phyloP scores from a whole-genome alignment of 2,888 invertebrate species.

The Drosophila ustulata region DNA sequence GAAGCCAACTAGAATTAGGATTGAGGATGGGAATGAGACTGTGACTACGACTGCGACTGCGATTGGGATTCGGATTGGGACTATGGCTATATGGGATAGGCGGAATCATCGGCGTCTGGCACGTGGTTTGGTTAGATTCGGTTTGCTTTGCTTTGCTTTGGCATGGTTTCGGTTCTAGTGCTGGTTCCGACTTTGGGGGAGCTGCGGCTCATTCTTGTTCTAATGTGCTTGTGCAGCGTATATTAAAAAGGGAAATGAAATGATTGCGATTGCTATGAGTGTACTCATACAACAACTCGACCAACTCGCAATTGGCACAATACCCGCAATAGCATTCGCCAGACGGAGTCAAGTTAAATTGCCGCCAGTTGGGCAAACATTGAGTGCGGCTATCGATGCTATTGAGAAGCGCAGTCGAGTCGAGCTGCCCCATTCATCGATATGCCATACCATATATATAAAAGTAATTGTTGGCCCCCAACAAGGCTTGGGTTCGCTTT shows the following conservation, averaged over 20 bases:
- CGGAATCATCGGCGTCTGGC: conserved; percentile 66
- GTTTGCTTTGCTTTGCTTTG: conserved; percentile 19
- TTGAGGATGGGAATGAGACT: neutral
- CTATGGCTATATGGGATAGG: conserved; percentile 18
- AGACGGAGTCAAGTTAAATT: conserved; percentile 59
- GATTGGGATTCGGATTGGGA: conserved; percentile 4
- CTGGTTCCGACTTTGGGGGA: neutral
- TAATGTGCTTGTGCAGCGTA: conserved; percentile 80
- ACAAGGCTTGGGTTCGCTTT: conserved; percentile 13
- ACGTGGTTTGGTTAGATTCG: conserved; percentile 68
- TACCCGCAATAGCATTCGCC: conserved; percentile 56
- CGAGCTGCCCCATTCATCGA: conserved; percentile 31
- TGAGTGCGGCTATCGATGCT: conserved; percentile 75
- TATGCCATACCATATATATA: conserved; percentile 7
- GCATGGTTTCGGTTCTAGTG: conserved; percentile 8
- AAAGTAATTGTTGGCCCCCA: conserved; percentile 70
- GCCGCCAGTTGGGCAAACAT: conserved; percentile 75
- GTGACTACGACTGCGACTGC: conserved; percentile 1
- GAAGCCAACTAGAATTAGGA: conserved; percentile 5
- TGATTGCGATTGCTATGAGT: conserved; percentile 75
- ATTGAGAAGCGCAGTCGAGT: conserved; percentile 42
- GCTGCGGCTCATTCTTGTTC: conserved; percentile 18
- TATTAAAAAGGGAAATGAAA: conserved; percentile 82
- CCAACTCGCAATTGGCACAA: conserved; percentile 73
- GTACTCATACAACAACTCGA: conserved; percentile 47